These are phyloP conservation scores for Peromyscus polionotus DNA, from an alignment of 2,113 vertebrate genomes.

Conservation along the genomic window DNA sequence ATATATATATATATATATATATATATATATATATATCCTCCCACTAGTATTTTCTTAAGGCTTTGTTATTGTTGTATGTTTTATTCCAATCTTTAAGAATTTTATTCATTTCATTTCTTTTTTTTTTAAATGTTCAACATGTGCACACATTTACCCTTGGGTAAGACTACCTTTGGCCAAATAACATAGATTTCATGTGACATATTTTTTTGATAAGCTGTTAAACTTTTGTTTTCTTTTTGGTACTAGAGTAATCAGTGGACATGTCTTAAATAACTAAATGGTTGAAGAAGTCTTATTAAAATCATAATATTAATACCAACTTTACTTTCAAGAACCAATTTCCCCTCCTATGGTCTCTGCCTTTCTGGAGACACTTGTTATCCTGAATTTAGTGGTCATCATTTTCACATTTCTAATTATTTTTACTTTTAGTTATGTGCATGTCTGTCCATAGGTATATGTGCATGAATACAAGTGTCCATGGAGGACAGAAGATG, in stretches of 20 bases:
- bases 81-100: not conserved
- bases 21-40: not conserved
- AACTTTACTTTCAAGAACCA: conserved; percentile 19
- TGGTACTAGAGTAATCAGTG: not conserved
- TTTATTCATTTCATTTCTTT: not conserved
- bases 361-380: not conserved
- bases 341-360: not conserved
- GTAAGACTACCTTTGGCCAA: not conserved
- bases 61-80: conserved; percentile 2
- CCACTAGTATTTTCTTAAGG: not conserved
- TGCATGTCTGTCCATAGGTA: not conserved
- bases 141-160: not conserved
- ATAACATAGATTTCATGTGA: not conserved
- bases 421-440: not conserved
- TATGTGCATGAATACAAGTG: not conserved
- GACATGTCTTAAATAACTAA: not conserved
- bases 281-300: conserved; percentile 1
- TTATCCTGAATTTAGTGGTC: not conserved
- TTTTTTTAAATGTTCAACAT: not conserved
- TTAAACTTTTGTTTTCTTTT: not conserved
- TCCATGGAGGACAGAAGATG: not conserved
- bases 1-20: too few species aligned
- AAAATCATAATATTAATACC: conserved; percentile 34
- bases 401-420: not conserved
- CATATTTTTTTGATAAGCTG: not conserved